Evolutionary conservation across 1,140 invertebrate genomes (phyloP), one percentile per base, ranked within the genome.

Genomic region (Charaxes varanes): DNA sequence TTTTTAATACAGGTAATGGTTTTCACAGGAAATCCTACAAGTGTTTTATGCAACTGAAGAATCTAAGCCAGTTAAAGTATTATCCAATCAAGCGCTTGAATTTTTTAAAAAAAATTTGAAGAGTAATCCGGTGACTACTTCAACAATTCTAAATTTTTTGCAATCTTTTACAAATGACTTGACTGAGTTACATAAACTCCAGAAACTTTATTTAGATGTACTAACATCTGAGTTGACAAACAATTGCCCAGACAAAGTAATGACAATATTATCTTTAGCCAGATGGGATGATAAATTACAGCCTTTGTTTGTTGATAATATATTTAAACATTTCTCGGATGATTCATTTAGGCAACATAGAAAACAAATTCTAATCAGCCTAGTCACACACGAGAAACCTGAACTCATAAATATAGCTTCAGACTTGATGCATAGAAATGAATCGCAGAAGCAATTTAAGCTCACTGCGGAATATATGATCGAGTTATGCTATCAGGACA

Each of bases 381-480:
- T 83, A 6, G 47, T 80, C 13, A 55, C 66, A n/a, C 72, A 77
- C 30, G 42, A 59, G 1, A 68, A 41, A 26, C 73, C 78, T 33
- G 59, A 79, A 24, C 54, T 80, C 2, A 35, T 80, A 19, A 61
- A 58, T 27, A 36, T 51, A 12, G 41, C 58, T 4, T 68, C 70
- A 28, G 70, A 80, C 15, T 46, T 65, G 3, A 66, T 83, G 36
- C 66, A 77, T 32, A 70, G 45, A 42, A 68, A 70, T 65, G 78
- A 77, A 19, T 61, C 65, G 14, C 65, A 74, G 24, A 77, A 69
- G 35, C 60, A 69, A 36, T 83, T 77, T 31, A 80, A 77, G 46
- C 36, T 80, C 6, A 80, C 73, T 5, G 72, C 81, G 28, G 77
- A 84, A 46, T 77, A 83, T 43, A 85, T 85, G 79, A 60, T 84